These are phyloP conservation scores for Nettapus auritus DNA, from an alignment of 2,113 vertebrate genomes.

Conservation along the genomic window DNA sequence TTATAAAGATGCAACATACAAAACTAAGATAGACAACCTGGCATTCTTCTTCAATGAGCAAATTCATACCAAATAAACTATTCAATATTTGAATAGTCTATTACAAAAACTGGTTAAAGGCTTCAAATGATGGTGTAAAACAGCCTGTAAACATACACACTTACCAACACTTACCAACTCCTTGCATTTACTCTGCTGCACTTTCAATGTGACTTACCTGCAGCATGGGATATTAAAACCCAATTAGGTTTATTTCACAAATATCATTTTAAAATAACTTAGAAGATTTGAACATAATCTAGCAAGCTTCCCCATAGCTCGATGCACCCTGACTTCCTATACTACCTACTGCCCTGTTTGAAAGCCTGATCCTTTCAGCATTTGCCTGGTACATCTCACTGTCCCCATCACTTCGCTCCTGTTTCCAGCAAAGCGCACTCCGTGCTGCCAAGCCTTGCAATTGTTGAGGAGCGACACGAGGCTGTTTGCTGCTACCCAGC, in stretches of 20 bases:
- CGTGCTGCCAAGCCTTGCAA: constrained; percentile 54
- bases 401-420: constrained; percentile 42
- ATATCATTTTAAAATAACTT: neutral
- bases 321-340: neutral
- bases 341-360: neutral
- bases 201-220: neutral
- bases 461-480: constrained; percentile 59
- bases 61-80: neutral
- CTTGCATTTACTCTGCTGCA: neutral
- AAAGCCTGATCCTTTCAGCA: neutral
- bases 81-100: neutral
- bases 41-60: neutral
- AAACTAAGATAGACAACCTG: neutral
- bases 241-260: neutral
- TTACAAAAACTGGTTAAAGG: neutral
- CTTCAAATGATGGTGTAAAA: neutral
- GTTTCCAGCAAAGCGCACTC: constrained; percentile 27
- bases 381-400: neutral
- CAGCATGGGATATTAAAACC: neutral
- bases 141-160: neutral
- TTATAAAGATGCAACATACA: neutral
- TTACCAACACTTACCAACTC: too few species aligned
- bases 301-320: neutral
- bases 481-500: constrained; percentile 42
- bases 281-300: neutral